Evolutionary conservation across 2,113 vertebrate genomes (phyloP).

Genomic region (Steatornis caripensis): DNA sequence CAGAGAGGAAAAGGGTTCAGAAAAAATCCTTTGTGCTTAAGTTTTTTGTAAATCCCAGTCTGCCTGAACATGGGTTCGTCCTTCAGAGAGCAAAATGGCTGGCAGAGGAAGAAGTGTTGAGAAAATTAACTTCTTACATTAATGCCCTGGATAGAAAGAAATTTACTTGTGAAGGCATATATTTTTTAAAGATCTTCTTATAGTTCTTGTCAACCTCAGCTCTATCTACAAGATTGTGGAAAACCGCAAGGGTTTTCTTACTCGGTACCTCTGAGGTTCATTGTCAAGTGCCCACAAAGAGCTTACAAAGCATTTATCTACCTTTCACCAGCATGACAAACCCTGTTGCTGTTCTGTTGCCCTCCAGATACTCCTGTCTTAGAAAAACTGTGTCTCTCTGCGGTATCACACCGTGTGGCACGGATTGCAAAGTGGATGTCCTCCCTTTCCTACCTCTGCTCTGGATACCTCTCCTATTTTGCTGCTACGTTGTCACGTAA

Average conservation of each 20-base stretch:
- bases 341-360: neutral
- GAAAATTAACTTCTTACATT: slow-evolving; percentile 37
- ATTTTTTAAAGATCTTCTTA: slow-evolving; percentile 51
- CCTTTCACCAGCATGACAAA: neutral
- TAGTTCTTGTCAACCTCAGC: slow-evolving; percentile 13
- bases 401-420: neutral
- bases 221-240: neutral
- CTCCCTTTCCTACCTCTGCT: neutral
- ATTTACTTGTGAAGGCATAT: neutral
- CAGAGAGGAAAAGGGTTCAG: neutral
- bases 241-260: neutral
- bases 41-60: slow-evolving; percentile 24
- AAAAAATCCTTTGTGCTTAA: slow-evolving; percentile 35
- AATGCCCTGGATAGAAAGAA: slow-evolving; percentile 27
- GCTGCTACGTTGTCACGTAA: neutral
- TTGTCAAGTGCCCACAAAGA: neutral
- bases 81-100: neutral
- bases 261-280: neutral
- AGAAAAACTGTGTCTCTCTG: neutral
- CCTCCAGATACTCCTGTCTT: neutral
- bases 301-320: neutral
- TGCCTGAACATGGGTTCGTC: neutral
- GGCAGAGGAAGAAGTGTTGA: neutral
- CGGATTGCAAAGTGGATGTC: neutral
- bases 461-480: neutral